Evolutionary conservation across 30 jellyfish, hydroid and myxozoan genomes (phyloP).

Genomic region (Euphysa ruthae): DNA sequence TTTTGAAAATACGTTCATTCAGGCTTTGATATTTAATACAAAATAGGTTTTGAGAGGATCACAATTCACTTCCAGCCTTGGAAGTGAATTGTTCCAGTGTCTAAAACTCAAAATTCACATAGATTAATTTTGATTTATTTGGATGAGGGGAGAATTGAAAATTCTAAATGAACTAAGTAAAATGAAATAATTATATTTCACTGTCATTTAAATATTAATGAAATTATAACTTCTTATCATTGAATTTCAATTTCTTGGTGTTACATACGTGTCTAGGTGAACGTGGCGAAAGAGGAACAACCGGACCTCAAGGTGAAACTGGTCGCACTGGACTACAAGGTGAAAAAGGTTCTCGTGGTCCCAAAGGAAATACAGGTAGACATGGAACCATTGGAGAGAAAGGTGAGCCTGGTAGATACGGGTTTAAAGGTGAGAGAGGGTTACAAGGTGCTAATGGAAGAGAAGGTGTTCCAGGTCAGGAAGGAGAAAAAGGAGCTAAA

Average conservation of each 20-base stretch:
- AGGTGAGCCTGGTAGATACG: conserved; percentile 54
- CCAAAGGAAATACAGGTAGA: conserved; percentile 49
- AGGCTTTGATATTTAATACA: background rate
- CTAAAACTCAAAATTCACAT: no score
- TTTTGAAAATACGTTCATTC: background rate
- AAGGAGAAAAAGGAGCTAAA: conserved; percentile 34
- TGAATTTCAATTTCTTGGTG: no score
- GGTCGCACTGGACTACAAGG: conserved; percentile 57
- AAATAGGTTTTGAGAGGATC: no score
- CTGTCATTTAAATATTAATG: no score
- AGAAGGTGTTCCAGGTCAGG: conserved; percentile 13
- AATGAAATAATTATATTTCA: no score
- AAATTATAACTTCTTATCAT: no score
- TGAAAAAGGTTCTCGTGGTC: conserved; percentile 16
- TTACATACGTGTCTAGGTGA: no score
- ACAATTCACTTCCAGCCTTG: no score
- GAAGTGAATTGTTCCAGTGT: no score
- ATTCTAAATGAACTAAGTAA: no score
- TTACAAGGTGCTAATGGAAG: conserved; percentile 12
- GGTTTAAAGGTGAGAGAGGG: conserved; percentile 14
- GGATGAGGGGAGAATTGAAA: no score
- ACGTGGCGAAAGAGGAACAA: conserved; percentile 52
- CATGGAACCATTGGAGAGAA: conserved; percentile 23
- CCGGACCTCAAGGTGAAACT: conserved; percentile 59
- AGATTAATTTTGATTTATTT: no score